Evolutionary conservation across 2,797 vertebrate species (phyloP).

Genomic region (Melanotaenia pygmaea): DNA sequence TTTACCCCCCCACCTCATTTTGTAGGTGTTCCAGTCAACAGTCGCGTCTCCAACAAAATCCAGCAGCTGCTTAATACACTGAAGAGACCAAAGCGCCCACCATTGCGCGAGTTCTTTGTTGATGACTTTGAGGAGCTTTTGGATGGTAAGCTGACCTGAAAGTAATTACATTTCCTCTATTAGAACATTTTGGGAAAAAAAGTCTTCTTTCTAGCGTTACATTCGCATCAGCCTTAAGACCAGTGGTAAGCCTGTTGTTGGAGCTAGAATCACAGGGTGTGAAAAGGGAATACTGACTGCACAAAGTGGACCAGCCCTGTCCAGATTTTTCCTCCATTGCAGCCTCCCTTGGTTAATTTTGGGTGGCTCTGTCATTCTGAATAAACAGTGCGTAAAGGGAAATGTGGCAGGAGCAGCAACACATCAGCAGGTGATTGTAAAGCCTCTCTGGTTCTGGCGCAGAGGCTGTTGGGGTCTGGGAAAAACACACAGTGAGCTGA

Average conservation of each 20-base stretch:
- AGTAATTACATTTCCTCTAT: slow-evolving; percentile 33
- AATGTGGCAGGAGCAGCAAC: slow-evolving; percentile 53
- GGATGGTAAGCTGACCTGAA: slow-evolving; percentile 85
- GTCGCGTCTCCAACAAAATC: slow-evolving; percentile 97
- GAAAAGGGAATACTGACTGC: slow-evolving; percentile 37
- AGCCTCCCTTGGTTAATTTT: slow-evolving; percentile 53
- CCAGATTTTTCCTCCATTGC: slow-evolving; percentile 69
- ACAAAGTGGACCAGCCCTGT: slow-evolving; percentile 43
- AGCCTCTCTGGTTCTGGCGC: slow-evolving; percentile 38
- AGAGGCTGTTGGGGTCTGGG: slow-evolving; percentile 27
- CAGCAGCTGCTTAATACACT: slow-evolving; percentile 97
- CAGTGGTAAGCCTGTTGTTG: not conserved
- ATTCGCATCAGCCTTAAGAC: not conserved
- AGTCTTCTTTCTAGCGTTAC: not conserved
- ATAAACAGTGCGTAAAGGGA: slow-evolving; percentile 61
- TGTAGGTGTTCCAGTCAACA: slow-evolving; percentile 94
- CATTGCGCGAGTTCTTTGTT: slow-evolving; percentile 94
- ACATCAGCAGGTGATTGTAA: slow-evolving; percentile 66
- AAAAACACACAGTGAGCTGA: slow-evolving; percentile 40
- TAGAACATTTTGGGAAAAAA: slow-evolving; percentile 32
- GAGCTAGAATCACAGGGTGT: slow-evolving; percentile 59
- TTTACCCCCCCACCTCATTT: slow-evolving; percentile 44
- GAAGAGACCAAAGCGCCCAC: slow-evolving; percentile 95
- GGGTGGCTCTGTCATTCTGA: slow-evolving; percentile 71
- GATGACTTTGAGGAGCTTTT: slow-evolving; percentile 96